Percentiles rank a stretch among this genome's conserved stretches.
These are phyloP conservation scores for Phoxinus dragarum DNA, from an alignment of 2,797 vertebrate species.

Conservation along the genomic window DNA sequence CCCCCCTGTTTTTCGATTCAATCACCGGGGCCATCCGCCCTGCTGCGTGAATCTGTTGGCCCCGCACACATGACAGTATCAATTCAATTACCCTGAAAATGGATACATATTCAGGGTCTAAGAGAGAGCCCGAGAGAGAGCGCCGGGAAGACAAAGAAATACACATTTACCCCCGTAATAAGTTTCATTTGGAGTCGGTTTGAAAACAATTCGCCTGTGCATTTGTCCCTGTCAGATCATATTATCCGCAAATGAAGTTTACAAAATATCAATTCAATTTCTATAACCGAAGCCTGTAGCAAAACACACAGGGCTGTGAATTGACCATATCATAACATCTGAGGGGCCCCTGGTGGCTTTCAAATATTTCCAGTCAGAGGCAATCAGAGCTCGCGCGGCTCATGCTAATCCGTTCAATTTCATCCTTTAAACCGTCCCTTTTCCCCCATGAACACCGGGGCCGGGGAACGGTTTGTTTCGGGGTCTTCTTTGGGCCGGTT, in stretches of 20 bases:
- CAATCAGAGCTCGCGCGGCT: conserved; percentile 93
- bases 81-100: conserved; percentile 96
- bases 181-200: conserved; percentile 97
- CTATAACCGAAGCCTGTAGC: conserved; percentile 86
- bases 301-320: conserved; percentile 80
- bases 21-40: conserved; percentile 88
- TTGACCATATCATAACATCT: conserved; percentile 86
- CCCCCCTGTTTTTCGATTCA: conserved; percentile 86
- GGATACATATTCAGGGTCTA: conserved; percentile 93
- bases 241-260: conserved; percentile 99
- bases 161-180: conserved; percentile 96
- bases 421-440: conserved; percentile 92
- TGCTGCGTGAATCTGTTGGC: conserved; percentile 87
- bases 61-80: conserved; percentile 91
- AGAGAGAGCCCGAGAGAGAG: conserved; percentile 60
- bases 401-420: conserved; percentile 97
- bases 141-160: conserved; percentile 90
- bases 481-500: neutral
- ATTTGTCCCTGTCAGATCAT: conserved; percentile 99
- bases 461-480: conserved; percentile 45
- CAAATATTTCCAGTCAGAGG: conserved; percentile 96
- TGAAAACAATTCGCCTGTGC: conserved; percentile 97
- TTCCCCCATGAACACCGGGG: conserved; percentile 80
- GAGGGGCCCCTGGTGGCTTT: conserved; percentile 93
- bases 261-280: conserved; percentile 99